Percentiles rank a stretch among this genome's conserved stretches.
phyloP scores from a whole-genome alignment of 2,797 vertebrate genomes.

The Crax fasciolata region DNA sequence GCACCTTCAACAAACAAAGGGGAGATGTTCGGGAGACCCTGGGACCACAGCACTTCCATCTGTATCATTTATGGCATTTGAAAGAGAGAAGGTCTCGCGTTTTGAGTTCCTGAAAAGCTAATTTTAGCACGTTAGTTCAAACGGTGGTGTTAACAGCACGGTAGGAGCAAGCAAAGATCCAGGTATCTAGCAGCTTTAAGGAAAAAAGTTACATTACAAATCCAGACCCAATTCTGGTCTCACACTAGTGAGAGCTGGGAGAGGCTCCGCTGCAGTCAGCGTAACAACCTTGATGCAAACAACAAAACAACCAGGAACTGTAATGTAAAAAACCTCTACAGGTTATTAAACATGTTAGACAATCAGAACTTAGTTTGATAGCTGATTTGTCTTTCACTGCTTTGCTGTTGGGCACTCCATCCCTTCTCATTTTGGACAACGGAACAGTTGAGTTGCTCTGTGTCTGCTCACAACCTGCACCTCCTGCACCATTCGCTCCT shows the following conservation, averaged over 20 bases:
- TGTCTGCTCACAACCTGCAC: neutral
- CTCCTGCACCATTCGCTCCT: neutral
- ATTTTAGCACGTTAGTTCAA: rapidly evolving
- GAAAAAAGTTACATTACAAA: neutral
- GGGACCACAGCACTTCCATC: rapidly evolving
- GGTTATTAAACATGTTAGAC: neutral
- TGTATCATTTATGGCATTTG: neutral
- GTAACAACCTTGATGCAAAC: rapidly evolving
- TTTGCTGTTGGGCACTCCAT: neutral
- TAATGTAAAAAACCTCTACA: rapidly evolving
- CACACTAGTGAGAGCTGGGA: neutral
- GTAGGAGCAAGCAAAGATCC: neutral
- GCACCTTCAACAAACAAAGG: conserved; percentile 83
- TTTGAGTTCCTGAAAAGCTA: neutral
- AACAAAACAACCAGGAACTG: neutral
- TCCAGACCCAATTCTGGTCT: neutral
- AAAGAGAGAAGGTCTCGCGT: rapidly evolving
- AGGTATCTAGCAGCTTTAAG: neutral
- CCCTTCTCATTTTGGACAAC: neutral
- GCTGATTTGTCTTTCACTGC: neutral
- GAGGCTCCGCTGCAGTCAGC: neutral
- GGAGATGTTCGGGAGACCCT: neutral
- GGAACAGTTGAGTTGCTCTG: neutral
- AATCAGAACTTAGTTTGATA: neutral
- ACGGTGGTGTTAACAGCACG: neutral